These are phyloP conservation scores for Belgica antarctica DNA, from an alignment of 2,888 invertebrate genomes.

Conservation along the genomic window DNA sequence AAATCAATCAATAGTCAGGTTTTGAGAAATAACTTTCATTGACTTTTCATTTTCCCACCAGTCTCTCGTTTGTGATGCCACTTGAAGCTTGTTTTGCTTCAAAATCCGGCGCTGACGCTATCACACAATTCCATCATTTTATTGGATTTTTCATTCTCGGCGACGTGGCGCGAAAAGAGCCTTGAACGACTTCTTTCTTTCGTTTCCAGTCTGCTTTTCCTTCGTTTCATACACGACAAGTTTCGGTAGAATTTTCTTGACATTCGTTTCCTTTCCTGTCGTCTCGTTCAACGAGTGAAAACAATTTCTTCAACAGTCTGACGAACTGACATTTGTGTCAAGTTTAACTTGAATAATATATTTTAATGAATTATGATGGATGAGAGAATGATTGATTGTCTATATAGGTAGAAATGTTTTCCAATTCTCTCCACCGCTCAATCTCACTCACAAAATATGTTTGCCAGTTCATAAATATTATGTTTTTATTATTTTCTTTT, in stretches of 20 bases:
- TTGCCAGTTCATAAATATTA: constrained; percentile 26
- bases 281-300: constrained; percentile 31
- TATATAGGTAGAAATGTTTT: background rate
- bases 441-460: constrained; percentile 5
- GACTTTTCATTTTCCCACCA: background rate
- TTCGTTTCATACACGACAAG: no score
- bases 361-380: constrained; percentile 37
- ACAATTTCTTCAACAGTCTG: constrained; percentile 36
- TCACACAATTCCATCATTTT: background rate
- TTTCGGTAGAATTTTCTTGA: background rate
- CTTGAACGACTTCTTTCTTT: background rate
- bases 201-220: background rate
- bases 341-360: constrained; percentile 28
- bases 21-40: background rate
- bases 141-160: background rate
- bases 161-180: background rate
- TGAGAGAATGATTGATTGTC: constrained; percentile 32
- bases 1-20: constrained; percentile 11
- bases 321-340: constrained; percentile 23
- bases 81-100: background rate
- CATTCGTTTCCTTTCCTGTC: constrained; percentile 25
- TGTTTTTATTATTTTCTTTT: no score
- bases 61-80: background rate
- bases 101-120: background rate
- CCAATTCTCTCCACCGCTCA: background rate